Conservation (phyloP, 2,113 vertebrate genomes). For the Verasper variegatus region DNA sequence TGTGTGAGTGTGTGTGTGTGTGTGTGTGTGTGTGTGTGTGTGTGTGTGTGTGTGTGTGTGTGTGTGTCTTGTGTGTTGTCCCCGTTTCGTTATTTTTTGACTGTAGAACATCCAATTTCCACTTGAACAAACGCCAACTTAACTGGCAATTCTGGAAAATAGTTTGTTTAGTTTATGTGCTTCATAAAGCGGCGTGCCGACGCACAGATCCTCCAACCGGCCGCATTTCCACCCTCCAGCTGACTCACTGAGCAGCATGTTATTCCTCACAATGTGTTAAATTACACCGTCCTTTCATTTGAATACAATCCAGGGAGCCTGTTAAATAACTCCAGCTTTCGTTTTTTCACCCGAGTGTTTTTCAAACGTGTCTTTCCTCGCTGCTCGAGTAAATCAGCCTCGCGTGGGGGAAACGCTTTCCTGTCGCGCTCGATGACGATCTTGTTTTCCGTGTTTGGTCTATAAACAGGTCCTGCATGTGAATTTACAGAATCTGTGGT, state of each 20-base stretch:
- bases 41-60: no score
- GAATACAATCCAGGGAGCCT: conserved; percentile 33
- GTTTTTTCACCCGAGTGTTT: conserved; percentile 48
- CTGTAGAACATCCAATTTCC: conserved; percentile 45
- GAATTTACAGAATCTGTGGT: no score
- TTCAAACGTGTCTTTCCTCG: conserved; percentile 21
- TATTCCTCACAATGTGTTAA: conserved; percentile 34
- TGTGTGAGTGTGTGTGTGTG: conserved; percentile 9
- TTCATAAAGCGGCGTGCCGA: conserved; percentile 6
- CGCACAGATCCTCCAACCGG: conserved; percentile 6
- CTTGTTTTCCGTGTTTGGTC: not conserved
- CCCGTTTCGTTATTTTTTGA: conserved; percentile 47
- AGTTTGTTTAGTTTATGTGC: not conserved
- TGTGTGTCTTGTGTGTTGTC: not conserved
- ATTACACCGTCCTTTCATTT: conserved; percentile 25
- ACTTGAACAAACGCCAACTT: conserved; percentile 39
- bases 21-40: no score
- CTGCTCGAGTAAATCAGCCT: conserved; percentile 6
- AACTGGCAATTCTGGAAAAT: conserved; percentile 20
- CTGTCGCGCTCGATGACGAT: not conserved
- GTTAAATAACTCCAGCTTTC: conserved; percentile 53
- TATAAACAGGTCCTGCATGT: no score
- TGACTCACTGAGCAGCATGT: conserved; percentile 23
- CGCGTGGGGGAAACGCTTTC: conserved; percentile 14
- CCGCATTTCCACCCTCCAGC: conserved; percentile 16